phyloP scores from a whole-genome alignment of 2,888 invertebrate genomes.

The Erynnis tages region DNA sequence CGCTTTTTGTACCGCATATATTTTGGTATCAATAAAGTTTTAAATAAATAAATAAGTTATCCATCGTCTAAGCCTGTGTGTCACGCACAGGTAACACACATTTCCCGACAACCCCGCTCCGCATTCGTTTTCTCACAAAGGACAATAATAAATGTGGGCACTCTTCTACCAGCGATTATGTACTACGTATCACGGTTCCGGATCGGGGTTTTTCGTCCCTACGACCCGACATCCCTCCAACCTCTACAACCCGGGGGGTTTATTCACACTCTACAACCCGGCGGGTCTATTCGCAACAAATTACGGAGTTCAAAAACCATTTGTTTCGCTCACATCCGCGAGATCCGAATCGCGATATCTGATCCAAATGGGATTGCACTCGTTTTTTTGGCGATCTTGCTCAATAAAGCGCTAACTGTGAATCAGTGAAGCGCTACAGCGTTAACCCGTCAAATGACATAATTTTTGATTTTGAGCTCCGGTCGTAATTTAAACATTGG shows the following conservation, averaged over 20 bases:
- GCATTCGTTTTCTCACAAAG: constrained; percentile 55
- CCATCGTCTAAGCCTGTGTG: constrained; percentile 27
- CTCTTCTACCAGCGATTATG: constrained; percentile 42
- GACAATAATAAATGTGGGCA: constrained; percentile 57
- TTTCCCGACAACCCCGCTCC: constrained; percentile 47
- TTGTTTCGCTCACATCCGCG: constrained; percentile 33
- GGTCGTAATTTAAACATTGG: no score
- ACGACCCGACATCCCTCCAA: not conserved
- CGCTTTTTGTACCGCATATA: no score
- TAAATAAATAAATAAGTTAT: no score
- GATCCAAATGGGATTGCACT: constrained; percentile 22
- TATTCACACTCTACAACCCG: constrained; percentile 26
- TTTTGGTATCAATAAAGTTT: no score
- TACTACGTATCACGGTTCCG: constrained; percentile 38
- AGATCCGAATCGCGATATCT: constrained; percentile 30
- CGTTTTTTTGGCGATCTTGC: constrained; percentile 4
- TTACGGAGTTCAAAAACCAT: constrained; percentile 36
- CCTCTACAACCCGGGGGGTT: constrained; percentile 26
- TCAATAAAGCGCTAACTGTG: not conserved
- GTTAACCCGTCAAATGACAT: no score
- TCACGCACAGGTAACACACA: constrained; percentile 36
- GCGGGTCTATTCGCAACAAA: constrained; percentile 35
- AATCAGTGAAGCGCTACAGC: not conserved
- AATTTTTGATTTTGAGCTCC: no score
- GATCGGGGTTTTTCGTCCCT: constrained; percentile 36